Base-by-base conservation (phyloP, 2,888 invertebrate genomes). In the Andrena hattorfiana region DNA sequence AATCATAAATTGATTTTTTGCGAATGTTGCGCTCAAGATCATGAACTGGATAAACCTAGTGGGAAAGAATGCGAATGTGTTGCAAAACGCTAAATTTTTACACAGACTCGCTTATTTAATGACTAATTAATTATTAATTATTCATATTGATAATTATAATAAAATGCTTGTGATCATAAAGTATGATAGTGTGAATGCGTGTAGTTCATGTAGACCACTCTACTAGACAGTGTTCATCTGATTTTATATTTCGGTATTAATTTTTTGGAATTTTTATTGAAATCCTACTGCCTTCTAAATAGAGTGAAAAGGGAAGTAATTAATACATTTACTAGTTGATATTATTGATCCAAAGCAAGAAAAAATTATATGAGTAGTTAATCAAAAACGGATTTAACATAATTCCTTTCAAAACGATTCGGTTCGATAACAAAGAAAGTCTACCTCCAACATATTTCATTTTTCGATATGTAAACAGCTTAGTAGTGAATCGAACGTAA, bases 21-120 rank as follows among this genome's bases (percentile, higher is more conserved):
- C 75, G 83, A 84, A 82, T 77, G 74, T 80, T 78, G 80, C 80
- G 86, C 87, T 86, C 82, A 88, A 86, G 64, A 49, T 88, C 72
- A 70, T 77, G 62, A 82, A 86, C 84, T 80, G 79, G 72, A 74
- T 78, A 73, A 66, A 84, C 72, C 81, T 79, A 85, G 84, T 83
- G 88, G 81, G 84, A 84, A 78, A 83, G 83, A 79, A 85, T 84
- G 89, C 77, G 86, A 84, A 77, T 83, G 85, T 85, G 84, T 87
- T 23, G 71, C 83, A 82, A 88, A 85, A 79, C 88, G 83, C 84
- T 86, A 89, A 91, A 91, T 93, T 93, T 92, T 92, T 92, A 92
- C 91, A 92, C 90, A 90, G 88, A 92, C 92, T 91, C 90, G 92
- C 92, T 92, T 92, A 92, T 92, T 91, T 91, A 91, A 92, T 87